Evolutionary conservation across 1,140 invertebrate genomes (phyloP).

Genomic region (Augochlora pura): DNA sequence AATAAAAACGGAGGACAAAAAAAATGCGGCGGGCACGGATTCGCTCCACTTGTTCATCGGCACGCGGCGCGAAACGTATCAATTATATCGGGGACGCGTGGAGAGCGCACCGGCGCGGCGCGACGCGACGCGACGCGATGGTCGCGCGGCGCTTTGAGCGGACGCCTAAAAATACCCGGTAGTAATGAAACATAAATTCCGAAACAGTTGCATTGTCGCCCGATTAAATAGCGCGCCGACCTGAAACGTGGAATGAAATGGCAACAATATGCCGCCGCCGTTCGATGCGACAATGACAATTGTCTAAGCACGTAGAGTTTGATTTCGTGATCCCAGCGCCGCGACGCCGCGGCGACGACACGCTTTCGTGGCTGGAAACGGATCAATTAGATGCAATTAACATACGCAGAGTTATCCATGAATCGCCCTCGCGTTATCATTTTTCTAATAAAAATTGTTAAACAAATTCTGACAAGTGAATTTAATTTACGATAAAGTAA

Average conservation of each 20-base stretch:
- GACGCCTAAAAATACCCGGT: background rate
- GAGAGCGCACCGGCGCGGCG: background rate
- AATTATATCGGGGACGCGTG: background rate
- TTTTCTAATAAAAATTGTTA: no score
- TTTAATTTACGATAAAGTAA: no score
- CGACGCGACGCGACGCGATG: no score
- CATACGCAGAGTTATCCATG: no score
- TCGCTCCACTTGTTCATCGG: background rate
- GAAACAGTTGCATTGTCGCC: background rate
- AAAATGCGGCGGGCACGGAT: background rate
- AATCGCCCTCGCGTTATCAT: no score
- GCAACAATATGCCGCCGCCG: background rate
- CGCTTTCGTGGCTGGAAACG: background rate
- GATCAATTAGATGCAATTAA: background rate
- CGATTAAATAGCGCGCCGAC: slow-evolving; percentile 7
- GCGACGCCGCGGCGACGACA: background rate
- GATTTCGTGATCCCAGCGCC: background rate
- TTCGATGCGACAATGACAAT: background rate
- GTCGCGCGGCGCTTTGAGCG: no score
- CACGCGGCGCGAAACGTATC: background rate
- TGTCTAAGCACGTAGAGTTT: background rate
- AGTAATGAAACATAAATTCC: slow-evolving; percentile 15
- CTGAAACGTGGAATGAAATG: background rate
- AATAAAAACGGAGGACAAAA: background rate
- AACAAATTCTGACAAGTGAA: no score